Evolutionary conservation across 2,113 vertebrate genomes (phyloP), one percentile per base, ranked within the genome.

Genomic region (Anseranas semipalmata): DNA sequence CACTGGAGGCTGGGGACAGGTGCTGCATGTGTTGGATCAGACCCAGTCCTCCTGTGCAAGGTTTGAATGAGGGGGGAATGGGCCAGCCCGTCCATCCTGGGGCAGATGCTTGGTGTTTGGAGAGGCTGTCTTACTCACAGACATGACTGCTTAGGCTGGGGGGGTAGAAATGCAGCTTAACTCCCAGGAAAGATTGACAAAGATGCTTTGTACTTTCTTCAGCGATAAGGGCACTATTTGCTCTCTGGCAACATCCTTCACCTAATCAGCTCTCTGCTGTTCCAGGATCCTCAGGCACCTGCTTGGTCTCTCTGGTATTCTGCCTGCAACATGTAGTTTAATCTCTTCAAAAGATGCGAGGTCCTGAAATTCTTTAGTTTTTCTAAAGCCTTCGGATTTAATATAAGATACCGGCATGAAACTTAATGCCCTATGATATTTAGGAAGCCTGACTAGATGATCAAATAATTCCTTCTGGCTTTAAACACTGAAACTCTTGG

Each of bases 331-430:
- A 50, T 66, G 35, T 22, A 48, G 53, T 82, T 87, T 87, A 75
- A 91, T 93, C 81, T 87, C 41, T 52, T 95, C 66, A 76, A 66
- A 85, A 96, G 87, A 76, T 82, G 39, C 0, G 2, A 96, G 70
- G 0, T 0, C 10, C 68, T 81, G 50, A 92, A 95, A 88, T 89
- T 77, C 86, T 75, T 79, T 18, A n/a, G 80, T 76, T 93, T 94
- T 85, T 66, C 84, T 89, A 70, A 87, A 91, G 73, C 53, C 70
- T 94, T 82, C 94, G 74, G 62, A 73, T 94, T 85, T 85, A 85
- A 73, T 85, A 21, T 70, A 85, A 93, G 87, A 91, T 43, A 91
- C 46, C 6, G 9, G 65, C 80, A 82, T 70, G 85, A 94, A 96
- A 87, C 62, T 75, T 91, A 87, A 96, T 85, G 53, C 70, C 27